Conservation (phyloP, 1,140 invertebrate species). For the Riptortus pedestris region DNA sequence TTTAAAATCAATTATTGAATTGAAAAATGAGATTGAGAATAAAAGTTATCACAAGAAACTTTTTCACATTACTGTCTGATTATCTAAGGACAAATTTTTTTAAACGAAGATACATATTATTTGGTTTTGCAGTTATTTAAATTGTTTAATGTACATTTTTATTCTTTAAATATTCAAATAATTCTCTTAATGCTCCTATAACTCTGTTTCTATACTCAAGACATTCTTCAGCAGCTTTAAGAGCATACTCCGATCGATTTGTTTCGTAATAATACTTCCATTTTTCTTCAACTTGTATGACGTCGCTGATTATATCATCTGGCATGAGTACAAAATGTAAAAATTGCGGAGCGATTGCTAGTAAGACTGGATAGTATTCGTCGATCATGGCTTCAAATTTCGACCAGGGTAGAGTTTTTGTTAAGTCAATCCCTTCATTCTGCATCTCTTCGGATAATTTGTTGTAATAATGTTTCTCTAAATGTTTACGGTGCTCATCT, state of each 20-base stretch:
- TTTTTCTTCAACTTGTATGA: not conserved
- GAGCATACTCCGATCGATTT: not conserved
- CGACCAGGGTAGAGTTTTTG: not conserved
- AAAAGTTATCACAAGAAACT: not conserved
- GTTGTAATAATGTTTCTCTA: constrained; percentile 1
- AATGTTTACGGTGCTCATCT: not conserved
- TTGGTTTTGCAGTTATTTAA: constrained; percentile 8
- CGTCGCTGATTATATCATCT: not conserved
- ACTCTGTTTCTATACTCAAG: constrained; percentile 5
- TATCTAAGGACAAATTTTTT: not conserved
- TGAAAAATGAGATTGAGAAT: too few relatives aligned
- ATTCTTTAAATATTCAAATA: constrained; percentile 10
- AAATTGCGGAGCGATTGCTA: constrained; percentile 6
- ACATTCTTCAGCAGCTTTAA: not conserved
- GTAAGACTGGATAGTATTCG: not conserved
- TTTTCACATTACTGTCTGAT: not conserved
- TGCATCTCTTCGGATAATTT: not conserved
- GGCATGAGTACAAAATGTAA: constrained; percentile 14
- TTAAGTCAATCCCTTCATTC: not conserved
- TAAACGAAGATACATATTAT: not conserved
- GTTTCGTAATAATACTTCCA: not conserved
- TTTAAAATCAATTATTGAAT: too few relatives aligned
- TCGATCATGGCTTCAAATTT: not conserved
- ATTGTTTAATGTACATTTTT: not conserved
- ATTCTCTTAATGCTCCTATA: not conserved